Conservation (phyloP, 2,888 invertebrate genomes). For the Alsophila aescularia region DNA sequence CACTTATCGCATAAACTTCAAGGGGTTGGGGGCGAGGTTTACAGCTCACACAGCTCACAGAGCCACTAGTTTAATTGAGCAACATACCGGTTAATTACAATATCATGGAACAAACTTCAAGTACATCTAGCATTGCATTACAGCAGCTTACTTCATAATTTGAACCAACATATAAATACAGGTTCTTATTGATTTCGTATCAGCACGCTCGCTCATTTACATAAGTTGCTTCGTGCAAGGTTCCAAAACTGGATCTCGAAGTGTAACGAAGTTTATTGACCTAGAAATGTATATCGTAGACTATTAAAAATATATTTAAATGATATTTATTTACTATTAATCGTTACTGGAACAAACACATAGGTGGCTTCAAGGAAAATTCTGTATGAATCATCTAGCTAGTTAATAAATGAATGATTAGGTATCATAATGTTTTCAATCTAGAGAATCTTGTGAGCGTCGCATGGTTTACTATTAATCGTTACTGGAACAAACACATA, state of each 20-base stretch:
- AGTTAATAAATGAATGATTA: too few species aligned
- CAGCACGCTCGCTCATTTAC: conserved; percentile 45
- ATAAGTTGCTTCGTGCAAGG: conserved; percentile 52
- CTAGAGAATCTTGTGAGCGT: too few species aligned
- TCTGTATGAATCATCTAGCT: neutral
- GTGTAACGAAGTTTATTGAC: conserved; percentile 59
- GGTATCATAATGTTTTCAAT: too few species aligned
- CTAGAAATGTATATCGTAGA: conserved; percentile 43
- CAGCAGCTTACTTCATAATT: too few species aligned
- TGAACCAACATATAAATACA: neutral
- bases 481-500: neutral
- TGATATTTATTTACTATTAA: conserved; percentile 11
- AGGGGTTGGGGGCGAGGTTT: too few species aligned
- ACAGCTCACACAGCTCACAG: too few species aligned
- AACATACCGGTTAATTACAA: too few species aligned
- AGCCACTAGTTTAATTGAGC: too few species aligned
- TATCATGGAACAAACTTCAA: too few species aligned
- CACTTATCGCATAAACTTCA: too few species aligned
- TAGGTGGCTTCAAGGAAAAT: conserved; percentile 1
- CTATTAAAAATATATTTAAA: conserved; percentile 12
- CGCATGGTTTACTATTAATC: conserved; percentile 5
- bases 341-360: neutral
- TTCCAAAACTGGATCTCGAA: conserved; percentile 56
- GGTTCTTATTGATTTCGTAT: conserved; percentile 37
- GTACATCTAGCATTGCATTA: too few species aligned